Base-by-base conservation (phyloP, 2,797 vertebrate species). In the Falco peregrinus region DNA sequence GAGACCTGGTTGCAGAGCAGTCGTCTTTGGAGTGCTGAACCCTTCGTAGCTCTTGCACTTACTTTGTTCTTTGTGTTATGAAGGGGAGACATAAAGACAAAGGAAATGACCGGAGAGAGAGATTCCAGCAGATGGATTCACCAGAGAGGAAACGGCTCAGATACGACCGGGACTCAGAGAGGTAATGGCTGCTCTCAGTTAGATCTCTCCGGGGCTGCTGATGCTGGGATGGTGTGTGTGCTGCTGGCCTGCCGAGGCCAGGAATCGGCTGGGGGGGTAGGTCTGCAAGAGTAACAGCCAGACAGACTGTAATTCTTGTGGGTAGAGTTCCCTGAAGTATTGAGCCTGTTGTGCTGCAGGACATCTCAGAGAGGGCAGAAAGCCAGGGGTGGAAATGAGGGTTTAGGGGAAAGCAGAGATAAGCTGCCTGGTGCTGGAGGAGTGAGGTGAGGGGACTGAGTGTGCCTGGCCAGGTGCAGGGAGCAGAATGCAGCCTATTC, bases 61-160 rank as follows among this genome's bases (percentile, higher is more conserved):
- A 93, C 14, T 81, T 73, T 94, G n/a, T 96, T 59, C 64, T 95
- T 84, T 97, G 63, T 95, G 37, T 91, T 96, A 13, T 13, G 57
- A 96, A 98, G 98, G 98, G 98, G 95, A 98, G 83, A 47, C 98
- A 97, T 75, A 98, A 98, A 97, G 98, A 98, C 94, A 98, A 95
- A 95, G 98, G 97, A 97, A 98, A 90, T 77, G 98, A 98, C 63
- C 87, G 95, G 81, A 98, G 96, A 86, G 98, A 98, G 84, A 98
- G 97, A 76, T 97, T 98, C 85, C 97, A 97, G 39, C 97, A 97
- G 95, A 95, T 97, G 87, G 97, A 98, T 88, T 98, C 98, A 79
- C 98, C 98, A 71, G 98, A 98, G 95, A 96, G 98, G 78, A 98
- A 98, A 74, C 96, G 98, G 68, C 93, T 97, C 87, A 95, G 98